Conservation (phyloP, 2,113 vertebrate genomes). For the Myotis lucifugus region DNA sequence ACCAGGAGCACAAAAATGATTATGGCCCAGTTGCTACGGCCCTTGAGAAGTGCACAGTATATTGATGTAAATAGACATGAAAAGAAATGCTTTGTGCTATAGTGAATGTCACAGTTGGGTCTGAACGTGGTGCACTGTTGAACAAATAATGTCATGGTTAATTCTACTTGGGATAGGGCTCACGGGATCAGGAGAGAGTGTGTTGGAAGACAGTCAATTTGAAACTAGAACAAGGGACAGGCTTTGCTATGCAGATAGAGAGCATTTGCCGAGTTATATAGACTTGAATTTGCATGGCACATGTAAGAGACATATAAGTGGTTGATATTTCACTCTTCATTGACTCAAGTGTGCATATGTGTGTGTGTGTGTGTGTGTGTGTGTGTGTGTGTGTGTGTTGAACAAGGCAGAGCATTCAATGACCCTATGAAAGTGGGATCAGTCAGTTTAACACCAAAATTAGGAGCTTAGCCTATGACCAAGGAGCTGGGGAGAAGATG, state of each 20-base stretch:
- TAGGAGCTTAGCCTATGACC: not conserved
- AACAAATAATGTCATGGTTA: not conserved
- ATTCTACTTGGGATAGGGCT: not conserved
- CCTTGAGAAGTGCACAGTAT: not conserved
- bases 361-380: not conserved
- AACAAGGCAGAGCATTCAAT: not conserved
- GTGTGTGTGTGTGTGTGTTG: rapidly evolving
- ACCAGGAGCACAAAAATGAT: not conserved
- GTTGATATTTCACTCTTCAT: too few species aligned
- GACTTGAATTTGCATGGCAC: not conserved
- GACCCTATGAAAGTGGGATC: not conserved
- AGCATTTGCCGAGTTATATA: not conserved
- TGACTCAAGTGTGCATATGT: too few species aligned
- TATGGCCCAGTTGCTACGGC: too few species aligned
- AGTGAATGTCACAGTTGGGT: not conserved
- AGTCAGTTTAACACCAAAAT: not conserved
- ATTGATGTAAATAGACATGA: not conserved
- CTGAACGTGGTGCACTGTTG: not conserved
- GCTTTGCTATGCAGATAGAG: not conserved
- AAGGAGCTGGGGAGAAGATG: not conserved
- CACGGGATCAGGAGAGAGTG: not conserved
- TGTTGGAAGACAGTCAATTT: not conserved
- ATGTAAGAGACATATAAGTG: not conserved
- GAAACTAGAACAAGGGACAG: not conserved
- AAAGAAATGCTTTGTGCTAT: not conserved